Conservation (phyloP, 2,888 invertebrate species). For the Axea sp. region DNA sequence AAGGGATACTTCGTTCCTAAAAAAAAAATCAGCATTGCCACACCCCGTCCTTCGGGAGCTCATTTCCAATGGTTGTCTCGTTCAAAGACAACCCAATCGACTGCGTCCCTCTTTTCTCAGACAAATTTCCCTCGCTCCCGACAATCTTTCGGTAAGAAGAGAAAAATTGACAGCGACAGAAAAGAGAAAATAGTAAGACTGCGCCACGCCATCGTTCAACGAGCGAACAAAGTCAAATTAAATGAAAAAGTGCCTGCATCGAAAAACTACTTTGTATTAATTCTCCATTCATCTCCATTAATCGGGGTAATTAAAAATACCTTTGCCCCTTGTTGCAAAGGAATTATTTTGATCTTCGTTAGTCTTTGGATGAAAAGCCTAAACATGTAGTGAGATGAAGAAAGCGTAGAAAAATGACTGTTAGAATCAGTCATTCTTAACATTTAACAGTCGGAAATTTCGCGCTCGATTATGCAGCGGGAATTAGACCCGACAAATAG, state of each 20-base stretch:
- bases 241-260: neutral
- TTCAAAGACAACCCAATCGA: conserved; percentile 11
- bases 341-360: too few species aligned
- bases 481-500: conserved; percentile 7
- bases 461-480: neutral
- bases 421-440: conserved; percentile 29
- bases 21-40: neutral
- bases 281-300: conserved; percentile 3
- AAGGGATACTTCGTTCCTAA: too few species aligned
- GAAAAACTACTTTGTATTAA: neutral
- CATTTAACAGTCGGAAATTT: conserved; percentile 16
- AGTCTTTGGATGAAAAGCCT: too few species aligned
- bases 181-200: too few species aligned
- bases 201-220: neutral
- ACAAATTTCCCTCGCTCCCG: conserved; percentile 6
- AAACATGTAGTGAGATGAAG: conserved; percentile 32
- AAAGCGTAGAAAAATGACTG: conserved; percentile 26
- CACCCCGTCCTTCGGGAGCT: neutral
- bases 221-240: neutral
- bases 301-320: neutral
- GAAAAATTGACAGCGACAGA: conserved; percentile 11
- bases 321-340: too few species aligned
- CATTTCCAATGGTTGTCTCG: conserved; percentile 9
- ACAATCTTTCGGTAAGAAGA: conserved; percentile 3
- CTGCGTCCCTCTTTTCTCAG: conserved; percentile 3